phyloP scores from a whole-genome alignment of 2,797 vertebrate species.

The Lateolabrax maculatus region DNA sequence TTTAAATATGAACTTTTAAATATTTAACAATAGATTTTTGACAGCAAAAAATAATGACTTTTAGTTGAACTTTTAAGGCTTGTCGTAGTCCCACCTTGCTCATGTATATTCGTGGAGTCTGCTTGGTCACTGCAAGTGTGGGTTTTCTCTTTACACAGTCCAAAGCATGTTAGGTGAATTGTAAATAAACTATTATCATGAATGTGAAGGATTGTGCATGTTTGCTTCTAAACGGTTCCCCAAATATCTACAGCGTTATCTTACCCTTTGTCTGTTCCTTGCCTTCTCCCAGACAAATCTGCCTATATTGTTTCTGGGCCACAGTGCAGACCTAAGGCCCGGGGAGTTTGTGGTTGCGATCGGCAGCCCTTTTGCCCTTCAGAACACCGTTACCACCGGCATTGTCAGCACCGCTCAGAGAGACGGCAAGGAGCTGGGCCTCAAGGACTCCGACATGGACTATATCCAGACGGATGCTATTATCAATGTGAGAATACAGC shows the following conservation, averaged over 20 bases:
- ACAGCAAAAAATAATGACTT: background rate
- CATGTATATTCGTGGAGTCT: background rate
- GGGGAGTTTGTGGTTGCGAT: constrained; percentile 97
- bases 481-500: constrained; percentile 90
- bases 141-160: background rate
- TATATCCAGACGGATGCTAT: constrained; percentile 97
- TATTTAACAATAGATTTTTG: too few species aligned
- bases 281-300: constrained; percentile 86
- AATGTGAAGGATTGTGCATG: background rate
- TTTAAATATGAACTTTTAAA: too few species aligned
- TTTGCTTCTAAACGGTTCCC: background rate
- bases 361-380: constrained; percentile 95
- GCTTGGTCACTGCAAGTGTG: too few species aligned
- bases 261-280: background rate
- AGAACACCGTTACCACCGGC: constrained; percentile 96
- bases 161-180: background rate
- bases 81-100: background rate
- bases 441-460: constrained; percentile 95
- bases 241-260: background rate
- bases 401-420: constrained; percentile 96
- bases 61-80: background rate
- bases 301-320: constrained; percentile 88
- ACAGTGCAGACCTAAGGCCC: constrained; percentile 92
- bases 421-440: constrained; percentile 93
- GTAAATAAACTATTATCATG: too few species aligned